Base-by-base conservation (phyloP, 2,888 invertebrate genomes). In the Drosophila picticornis region DNA sequence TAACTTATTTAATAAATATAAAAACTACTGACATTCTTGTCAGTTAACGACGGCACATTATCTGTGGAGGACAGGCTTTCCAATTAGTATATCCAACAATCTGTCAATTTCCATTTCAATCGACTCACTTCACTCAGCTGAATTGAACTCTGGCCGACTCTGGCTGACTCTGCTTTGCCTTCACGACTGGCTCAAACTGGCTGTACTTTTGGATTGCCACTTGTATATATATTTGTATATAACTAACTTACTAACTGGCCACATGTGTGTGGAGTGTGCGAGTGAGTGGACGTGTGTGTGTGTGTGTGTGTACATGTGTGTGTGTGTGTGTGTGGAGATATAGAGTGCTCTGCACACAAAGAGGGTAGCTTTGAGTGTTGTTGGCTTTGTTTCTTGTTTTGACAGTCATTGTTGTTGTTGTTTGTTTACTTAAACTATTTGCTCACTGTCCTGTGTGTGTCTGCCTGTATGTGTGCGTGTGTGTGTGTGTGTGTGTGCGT, bases 151-250 rank as follows among this genome's bases (percentile, higher is more conserved):
- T 25, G 13, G 7, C 57, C 34, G 32, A 27, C 27, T 29, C 29
- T 25, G 13, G 7, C 57, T 40, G 32, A 27, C 27, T 29, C 29
- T 52, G 22, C 27, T 53, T 19, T 50, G 60, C 36, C 50, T 50
- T 36, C 11, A 32, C 56, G 60, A 64, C 83, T 59, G 74, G 61
- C 70, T 68, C 68, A 65, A 56, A 60, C 19, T 16, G 52, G 13
- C 11, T 32, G 43, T 43, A 62, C 77, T 71, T 70, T 70, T 56
- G 70, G 43, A 60, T 71, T 61, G 58, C 60, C 88, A 62, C 80
- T 77, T 88, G 70, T 68, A 63, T 80, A 84, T 68, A 78, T 84
- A 79, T 88, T 88, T 88, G 87, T 83, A 84, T 87, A 84, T 84
- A 84, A 84, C 87, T 86, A 86, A 86, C 89, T 74, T 61, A 66